phyloP scores from a whole-genome alignment of 2,113 vertebrate species.

The Anhinga rufa region DNA sequence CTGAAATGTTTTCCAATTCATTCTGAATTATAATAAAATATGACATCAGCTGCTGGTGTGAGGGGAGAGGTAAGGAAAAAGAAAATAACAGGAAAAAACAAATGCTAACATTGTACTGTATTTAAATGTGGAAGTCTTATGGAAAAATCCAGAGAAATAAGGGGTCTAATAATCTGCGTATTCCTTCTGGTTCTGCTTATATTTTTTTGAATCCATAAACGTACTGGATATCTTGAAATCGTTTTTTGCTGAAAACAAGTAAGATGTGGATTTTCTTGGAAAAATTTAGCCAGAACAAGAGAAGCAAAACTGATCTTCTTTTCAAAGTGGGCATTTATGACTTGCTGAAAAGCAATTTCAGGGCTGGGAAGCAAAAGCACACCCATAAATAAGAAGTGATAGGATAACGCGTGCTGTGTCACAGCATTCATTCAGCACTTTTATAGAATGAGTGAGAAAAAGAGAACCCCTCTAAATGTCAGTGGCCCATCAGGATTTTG shows the following conservation, averaged over 20 bases:
- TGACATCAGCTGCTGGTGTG: background rate
- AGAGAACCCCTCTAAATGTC: background rate
- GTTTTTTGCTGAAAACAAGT: background rate
- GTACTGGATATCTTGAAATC: background rate
- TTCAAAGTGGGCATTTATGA: background rate
- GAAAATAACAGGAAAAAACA: background rate
- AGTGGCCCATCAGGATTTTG: background rate
- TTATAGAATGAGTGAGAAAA: background rate
- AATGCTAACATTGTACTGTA: background rate
- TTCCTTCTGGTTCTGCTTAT: background rate
- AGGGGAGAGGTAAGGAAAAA: background rate
- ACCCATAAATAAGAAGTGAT: background rate
- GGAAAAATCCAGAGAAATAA: background rate
- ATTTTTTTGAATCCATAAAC: background rate
- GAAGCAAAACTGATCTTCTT: background rate
- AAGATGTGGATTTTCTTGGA: background rate
- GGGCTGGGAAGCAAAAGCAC: background rate
- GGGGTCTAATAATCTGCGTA: background rate
- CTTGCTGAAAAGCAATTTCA: conserved; percentile 6
- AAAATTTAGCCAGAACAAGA: background rate
- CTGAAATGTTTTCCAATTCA: background rate
- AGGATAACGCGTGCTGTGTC: background rate
- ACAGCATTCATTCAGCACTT: background rate
- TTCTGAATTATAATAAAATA: background rate
- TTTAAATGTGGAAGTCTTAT: background rate